These are phyloP conservation scores for Macrostomum lignano DNA, from an alignment of 1,140 invertebrate species.

Conservation along the genomic window DNA sequence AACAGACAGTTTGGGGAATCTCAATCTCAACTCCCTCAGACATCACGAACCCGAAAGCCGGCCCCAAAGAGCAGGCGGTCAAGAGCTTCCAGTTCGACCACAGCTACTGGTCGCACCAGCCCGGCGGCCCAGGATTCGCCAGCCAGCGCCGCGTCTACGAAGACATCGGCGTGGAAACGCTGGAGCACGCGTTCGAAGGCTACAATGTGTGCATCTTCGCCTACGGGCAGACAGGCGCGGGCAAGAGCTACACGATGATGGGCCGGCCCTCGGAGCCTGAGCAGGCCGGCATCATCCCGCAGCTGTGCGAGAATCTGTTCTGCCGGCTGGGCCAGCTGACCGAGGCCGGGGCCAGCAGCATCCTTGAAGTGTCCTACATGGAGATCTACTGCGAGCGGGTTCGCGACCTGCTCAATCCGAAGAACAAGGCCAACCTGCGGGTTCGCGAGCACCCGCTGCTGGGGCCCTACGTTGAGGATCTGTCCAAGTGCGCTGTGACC, in stretches of 20 bases:
- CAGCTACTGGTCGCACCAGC: constrained; percentile 72
- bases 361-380: constrained; percentile 69
- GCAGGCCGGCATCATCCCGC: constrained; percentile 80
- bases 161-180: constrained; percentile 95
- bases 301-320: constrained; percentile 8
- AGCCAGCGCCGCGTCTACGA: constrained; percentile 78
- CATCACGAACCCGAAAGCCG: too few relatives aligned
- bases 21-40: too few relatives aligned
- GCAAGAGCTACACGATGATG: constrained; percentile 99
- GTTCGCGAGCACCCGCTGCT: constrained; percentile 84
- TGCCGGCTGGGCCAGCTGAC: constrained; percentile 65
- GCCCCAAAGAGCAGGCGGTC: too few relatives aligned
- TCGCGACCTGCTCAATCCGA: constrained; percentile 76
- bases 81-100: constrained; percentile 97
- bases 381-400: constrained; percentile 98
- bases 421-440: constrained; percentile 71
- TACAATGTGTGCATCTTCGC: constrained; percentile 99
- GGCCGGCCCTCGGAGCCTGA: constrained; percentile 58
- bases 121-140: constrained; percentile 49
- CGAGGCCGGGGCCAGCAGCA: constrained; percentile 57
- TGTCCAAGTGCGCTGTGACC: constrained; percentile 86
- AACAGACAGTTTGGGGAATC: too few relatives aligned
- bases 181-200: constrained; percentile 43
- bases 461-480: constrained; percentile 88
- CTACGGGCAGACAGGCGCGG: constrained; percentile 93